phyloP scores from a whole-genome alignment of 1,140 invertebrate species.

The Chironomus tepperi region DNA sequence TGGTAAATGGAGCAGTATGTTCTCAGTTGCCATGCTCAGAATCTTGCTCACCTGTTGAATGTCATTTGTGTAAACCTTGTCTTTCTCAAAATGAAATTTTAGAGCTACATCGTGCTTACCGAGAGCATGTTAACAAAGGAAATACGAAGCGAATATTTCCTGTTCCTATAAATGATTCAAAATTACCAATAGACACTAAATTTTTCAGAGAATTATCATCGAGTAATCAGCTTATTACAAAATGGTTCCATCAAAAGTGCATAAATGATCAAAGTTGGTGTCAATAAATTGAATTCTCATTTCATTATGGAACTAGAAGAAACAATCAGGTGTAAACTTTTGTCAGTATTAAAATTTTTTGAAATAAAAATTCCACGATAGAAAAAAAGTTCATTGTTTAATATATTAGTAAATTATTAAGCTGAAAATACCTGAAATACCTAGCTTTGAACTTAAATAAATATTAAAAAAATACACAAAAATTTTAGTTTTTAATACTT shows the following conservation, averaged over 20 bases:
- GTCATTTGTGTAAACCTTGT: constrained; percentile 70
- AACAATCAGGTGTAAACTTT: not conserved
- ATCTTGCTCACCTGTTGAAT: constrained; percentile 57
- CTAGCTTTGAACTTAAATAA: too few relatives aligned
- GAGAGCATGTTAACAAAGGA: constrained; percentile 68
- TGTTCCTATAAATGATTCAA: constrained; percentile 53
- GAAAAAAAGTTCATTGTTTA: too few relatives aligned
- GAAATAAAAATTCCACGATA: too few relatives aligned
- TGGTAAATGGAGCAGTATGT: constrained; percentile 66
- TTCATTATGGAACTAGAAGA: too few relatives aligned
- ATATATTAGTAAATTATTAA: too few relatives aligned
- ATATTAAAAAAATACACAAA: too few relatives aligned
- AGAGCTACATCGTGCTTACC: constrained; percentile 57
- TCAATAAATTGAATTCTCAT: too few relatives aligned
- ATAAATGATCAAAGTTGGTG: constrained; percentile 34
- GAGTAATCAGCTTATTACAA: constrained; percentile 26
- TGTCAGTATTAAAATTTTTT: too few relatives aligned
- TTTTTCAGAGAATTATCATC: not conserved
- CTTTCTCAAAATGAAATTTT: constrained; percentile 50
- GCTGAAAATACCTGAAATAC: too few relatives aligned
- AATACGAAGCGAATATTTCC: constrained; percentile 76
- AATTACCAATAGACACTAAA: not conserved
- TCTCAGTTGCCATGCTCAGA: constrained; percentile 46
- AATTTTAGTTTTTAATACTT: too few relatives aligned
- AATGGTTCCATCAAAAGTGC: constrained; percentile 37